A percentile compares a stretch with the other conserved stretches of the same genome.
Evolutionary conservation across 2,113 vertebrate species (phyloP).

Genomic region (Vimba vimba): DNA sequence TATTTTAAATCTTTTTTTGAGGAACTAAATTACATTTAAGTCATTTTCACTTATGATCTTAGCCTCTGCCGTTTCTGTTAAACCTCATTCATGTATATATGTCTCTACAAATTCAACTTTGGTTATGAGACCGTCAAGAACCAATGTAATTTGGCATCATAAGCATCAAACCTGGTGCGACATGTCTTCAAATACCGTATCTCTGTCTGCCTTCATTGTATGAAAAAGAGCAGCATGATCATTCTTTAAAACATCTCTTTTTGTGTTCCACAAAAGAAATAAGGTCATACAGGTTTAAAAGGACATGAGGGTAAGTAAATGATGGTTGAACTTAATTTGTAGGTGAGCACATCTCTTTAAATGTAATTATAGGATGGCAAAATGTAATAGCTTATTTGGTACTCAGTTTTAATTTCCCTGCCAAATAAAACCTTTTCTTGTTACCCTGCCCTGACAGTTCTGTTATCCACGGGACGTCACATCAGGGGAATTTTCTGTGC

Average conservation of each 20-base stretch:
- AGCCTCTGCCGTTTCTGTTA: neutral
- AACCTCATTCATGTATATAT: neutral
- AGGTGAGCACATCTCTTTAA: neutral
- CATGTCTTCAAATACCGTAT: neutral
- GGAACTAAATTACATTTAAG: too few relatives aligned
- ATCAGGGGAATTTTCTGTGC: neutral
- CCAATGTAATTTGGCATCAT: neutral
- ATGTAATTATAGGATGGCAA: neutral
- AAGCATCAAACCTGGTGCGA: neutral
- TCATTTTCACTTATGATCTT: too few relatives aligned
- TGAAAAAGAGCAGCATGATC: neutral
- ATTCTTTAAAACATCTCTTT: neutral
- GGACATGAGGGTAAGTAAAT: neutral
- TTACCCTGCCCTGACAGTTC: neutral
- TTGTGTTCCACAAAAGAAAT: neutral
- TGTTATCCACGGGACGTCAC: neutral
- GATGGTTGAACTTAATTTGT: neutral
- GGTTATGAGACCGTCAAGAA: neutral
- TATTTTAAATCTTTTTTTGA: too few relatives aligned
- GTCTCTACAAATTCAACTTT: neutral
- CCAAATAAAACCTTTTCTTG: conserved; percentile 9
- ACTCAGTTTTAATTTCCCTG: neutral
- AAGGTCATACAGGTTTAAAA: neutral
- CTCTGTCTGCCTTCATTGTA: neutral
- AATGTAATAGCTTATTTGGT: neutral